These are phyloP conservation scores for Ancistrus triradiatus DNA, from an alignment of 2,113 vertebrate genomes.

Conservation along the genomic window DNA sequence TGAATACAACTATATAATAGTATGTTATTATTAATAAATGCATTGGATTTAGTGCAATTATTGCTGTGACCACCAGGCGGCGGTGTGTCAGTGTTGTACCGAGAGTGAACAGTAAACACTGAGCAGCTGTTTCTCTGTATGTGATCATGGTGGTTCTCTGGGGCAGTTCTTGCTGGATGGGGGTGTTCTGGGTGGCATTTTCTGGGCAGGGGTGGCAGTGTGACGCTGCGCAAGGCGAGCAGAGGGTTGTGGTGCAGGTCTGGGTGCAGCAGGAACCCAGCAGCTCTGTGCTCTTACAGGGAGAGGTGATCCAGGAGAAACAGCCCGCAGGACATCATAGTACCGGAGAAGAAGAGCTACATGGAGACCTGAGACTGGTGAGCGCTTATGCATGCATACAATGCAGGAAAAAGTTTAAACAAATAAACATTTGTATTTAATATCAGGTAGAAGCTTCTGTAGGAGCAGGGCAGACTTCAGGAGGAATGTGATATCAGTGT, in stretches of 20 bases:
- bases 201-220: not conserved
- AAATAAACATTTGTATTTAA: no score
- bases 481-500: no score
- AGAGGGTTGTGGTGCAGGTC: constrained; percentile 15
- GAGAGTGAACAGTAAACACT: not conserved
- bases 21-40: no score
- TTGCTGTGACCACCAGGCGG: not conserved
- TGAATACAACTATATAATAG: no score
- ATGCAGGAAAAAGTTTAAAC: no score
- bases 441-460: no score
- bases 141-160: not conserved
- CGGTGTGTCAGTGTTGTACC: not conserved
- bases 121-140: constrained; percentile 2
- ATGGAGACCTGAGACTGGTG: constrained; percentile 16
- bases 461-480: no score
- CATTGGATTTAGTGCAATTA: not conserved
- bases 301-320: not conserved
- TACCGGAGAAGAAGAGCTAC: not conserved
- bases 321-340: not conserved
- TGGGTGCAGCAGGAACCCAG: not conserved
- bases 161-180: not conserved
- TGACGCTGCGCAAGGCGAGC: not conserved
- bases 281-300: constrained; percentile 12
- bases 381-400: no score
- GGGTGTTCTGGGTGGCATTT: not conserved